Evolutionary conservation across 2,797 vertebrate species (phyloP).

Genomic region (Propithecus deckenii): DNA sequence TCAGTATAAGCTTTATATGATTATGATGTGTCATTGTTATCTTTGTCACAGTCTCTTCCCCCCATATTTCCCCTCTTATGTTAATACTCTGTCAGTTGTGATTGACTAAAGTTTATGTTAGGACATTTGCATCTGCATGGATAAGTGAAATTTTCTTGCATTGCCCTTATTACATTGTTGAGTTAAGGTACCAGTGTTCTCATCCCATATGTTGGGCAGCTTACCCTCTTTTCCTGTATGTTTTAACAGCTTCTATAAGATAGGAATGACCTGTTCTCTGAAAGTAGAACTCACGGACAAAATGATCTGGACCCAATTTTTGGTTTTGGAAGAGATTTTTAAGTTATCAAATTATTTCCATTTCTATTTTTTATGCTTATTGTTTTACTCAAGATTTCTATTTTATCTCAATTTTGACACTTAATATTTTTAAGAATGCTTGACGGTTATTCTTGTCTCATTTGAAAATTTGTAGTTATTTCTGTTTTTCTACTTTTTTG

Average conservation of each 20-base stretch:
- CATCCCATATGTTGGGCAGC: background rate
- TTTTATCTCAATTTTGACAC: background rate
- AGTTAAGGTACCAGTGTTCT: background rate
- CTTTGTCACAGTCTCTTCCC: background rate
- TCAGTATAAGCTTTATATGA: background rate
- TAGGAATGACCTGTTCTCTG: background rate
- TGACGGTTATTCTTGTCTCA: background rate
- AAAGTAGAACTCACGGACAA: background rate
- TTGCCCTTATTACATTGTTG: background rate
- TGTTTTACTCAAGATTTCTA: background rate
- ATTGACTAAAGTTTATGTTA: background rate
- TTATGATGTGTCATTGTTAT: background rate
- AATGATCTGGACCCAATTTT: background rate
- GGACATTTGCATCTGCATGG: background rate
- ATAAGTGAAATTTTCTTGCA: background rate
- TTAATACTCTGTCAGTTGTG: background rate
- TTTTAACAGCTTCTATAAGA: background rate
- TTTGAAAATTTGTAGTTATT: background rate
- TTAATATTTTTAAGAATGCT: background rate
- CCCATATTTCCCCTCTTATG: background rate
- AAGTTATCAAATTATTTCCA: background rate
- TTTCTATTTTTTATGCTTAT: background rate
- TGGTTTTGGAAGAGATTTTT: background rate
- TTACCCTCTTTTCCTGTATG: background rate
- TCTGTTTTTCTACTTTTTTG: background rate